These are phyloP conservation scores for Drosophila monieri DNA, from an alignment of 2,888 invertebrate species.

Conservation along the genomic window DNA sequence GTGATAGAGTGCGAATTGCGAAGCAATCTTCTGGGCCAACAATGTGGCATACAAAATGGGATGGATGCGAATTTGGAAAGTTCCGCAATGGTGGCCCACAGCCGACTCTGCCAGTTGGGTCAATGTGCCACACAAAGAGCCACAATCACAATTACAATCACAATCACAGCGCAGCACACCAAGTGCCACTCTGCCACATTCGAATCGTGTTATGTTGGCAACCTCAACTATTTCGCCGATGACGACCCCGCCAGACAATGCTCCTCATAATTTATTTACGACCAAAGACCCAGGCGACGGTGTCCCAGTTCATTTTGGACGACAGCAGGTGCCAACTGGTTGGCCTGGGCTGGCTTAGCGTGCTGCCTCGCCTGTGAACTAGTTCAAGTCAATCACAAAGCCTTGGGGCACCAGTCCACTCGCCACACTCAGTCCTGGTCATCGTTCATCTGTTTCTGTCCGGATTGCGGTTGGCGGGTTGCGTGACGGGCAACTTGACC, in stretches of 20 bases:
- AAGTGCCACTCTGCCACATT: neutral
- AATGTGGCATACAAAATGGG: conserved; percentile 48
- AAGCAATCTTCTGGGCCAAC: conserved; percentile 51
- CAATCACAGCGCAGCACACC: neutral
- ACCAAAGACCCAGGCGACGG: conserved; percentile 21
- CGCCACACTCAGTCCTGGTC: conserved; percentile 32
- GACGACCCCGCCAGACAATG: conserved; percentile 40
- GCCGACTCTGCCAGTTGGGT: conserved; percentile 46
- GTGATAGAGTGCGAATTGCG: conserved; percentile 39
- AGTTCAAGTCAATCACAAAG: conserved; percentile 72
- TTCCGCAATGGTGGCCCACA: conserved; percentile 36
- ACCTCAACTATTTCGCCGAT: conserved; percentile 32
- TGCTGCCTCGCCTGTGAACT: conserved; percentile 58
- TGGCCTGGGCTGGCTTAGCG: conserved; percentile 1
- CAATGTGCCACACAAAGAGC: conserved; percentile 37
- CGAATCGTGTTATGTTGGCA: conserved; percentile 10
- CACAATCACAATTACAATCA: conserved; percentile 8
- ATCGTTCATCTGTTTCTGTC: conserved; percentile 22
- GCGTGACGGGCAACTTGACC: conserved; percentile 65
- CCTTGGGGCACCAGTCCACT: conserved; percentile 40
- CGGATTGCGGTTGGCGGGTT: conserved; percentile 12
- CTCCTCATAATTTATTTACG: conserved; percentile 47
- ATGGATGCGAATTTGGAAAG: conserved; percentile 51
- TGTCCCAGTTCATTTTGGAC: conserved; percentile 31
- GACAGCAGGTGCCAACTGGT: conserved; percentile 23